A percentile compares a stretch with the other conserved stretches of the same genome.
phyloP scores from a whole-genome alignment of 1,140 invertebrate species.

The Probaryconus sp. region DNA sequence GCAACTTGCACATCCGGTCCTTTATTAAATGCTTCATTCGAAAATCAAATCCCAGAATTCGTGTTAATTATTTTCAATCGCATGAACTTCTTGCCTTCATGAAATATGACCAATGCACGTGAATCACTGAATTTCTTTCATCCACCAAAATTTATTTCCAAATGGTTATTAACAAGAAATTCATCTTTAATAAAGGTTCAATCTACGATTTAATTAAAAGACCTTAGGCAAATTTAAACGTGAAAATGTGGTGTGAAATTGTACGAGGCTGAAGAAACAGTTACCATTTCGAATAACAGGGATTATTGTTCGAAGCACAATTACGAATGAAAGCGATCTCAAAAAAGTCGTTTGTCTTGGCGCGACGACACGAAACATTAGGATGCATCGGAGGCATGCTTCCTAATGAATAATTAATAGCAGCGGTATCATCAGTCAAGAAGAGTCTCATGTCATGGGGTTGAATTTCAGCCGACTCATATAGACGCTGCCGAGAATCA shows the following conservation, averaged over 20 bases:
- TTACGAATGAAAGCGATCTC: neutral
- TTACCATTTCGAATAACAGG: slow-evolving; percentile 34
- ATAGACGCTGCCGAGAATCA: slow-evolving; percentile 42
- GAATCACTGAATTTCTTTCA: too few relatives aligned
- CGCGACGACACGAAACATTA: slow-evolving; percentile 46
- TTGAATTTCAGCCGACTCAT: slow-evolving; percentile 61
- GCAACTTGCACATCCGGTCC: slow-evolving; percentile 54
- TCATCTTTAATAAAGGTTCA: too few relatives aligned
- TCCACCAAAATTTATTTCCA: too few relatives aligned
- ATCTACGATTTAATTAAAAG: too few relatives aligned
- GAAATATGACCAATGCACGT: too few relatives aligned
- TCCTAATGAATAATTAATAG: slow-evolving; percentile 66
- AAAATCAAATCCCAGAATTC: slow-evolving; percentile 56
- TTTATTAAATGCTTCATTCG: slow-evolving; percentile 27
- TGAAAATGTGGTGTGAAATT: slow-evolving; percentile 51
- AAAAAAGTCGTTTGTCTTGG: slow-evolving; percentile 53
- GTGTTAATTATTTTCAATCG: slow-evolving; percentile 42
- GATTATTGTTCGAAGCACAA: neutral
- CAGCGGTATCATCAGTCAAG: slow-evolving; percentile 61
- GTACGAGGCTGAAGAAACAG: slow-evolving; percentile 19
- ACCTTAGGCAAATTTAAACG: slow-evolving; percentile 53
- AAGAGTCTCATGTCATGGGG: slow-evolving; percentile 59
- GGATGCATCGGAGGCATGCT: slow-evolving; percentile 55
- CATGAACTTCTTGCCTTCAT: too few relatives aligned
- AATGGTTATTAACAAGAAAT: too few relatives aligned